Evolutionary conservation across 2,797 vertebrate genomes (phyloP), one percentile per base, ranked within the genome.

Genomic region (Siniperca scherzeri): DNA sequence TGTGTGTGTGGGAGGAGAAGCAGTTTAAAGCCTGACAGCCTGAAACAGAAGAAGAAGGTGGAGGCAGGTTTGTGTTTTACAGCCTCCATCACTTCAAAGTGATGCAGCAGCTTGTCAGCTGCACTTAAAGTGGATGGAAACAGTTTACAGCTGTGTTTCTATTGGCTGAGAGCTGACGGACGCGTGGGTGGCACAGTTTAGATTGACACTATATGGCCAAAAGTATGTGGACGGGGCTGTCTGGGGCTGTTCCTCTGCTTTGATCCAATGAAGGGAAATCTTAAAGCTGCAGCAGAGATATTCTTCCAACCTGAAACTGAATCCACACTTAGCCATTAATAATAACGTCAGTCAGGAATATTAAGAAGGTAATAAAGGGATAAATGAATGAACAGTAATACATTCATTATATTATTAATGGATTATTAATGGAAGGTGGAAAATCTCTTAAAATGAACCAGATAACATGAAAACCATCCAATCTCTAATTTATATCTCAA

Each of bases 1-100:
- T 22, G 59, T 40, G 11, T 55, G 42, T 42, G 76, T 57, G 40
- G 60, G 67, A 40, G 74, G 78, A 77, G 82, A 25, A 70, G 84
- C 70, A 25, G 27, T 53, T 62, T 57, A 72, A 48, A 71, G 27
- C 10, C 22, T 14, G 44, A 77, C 61, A 56, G 42, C 46, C 61
- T 64, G 67, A 21, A 36, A 52, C 50, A 61, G 57, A 19, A 50
- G 71, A 25, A 66, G 70, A 68, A 77, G 84, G 66, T 55, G 74
- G 81, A 78, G 73, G 25, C 33, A 77, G 86, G 78, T 83, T 79
- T 27, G 36, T 30, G 81, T 89, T 94, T 93, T 92, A 93, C 91
- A 89, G 89, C 92, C 86, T 86, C 89, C 90, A 74, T 91, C 92
- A 94, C 93, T 90, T 95, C 94, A 95, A 94, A 95, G 94, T 86